Percentiles rank a stretch among this genome's conserved stretches.
These are phyloP conservation scores for Sinohyriopsis cumingii DNA, from an alignment of 2,888 invertebrate genomes.

Conservation along the genomic window DNA sequence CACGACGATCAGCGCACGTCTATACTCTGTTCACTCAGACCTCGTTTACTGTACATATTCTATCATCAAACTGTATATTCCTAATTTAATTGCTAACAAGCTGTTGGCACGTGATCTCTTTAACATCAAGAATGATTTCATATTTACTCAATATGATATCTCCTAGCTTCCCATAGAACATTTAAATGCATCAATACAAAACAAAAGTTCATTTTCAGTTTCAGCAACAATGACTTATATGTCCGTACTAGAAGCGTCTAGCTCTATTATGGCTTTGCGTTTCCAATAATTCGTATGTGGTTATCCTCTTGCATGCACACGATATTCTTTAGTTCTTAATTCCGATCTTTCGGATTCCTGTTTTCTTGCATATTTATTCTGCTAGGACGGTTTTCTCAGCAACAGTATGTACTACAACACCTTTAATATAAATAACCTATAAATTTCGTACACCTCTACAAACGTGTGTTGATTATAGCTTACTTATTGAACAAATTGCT, in stretches of 20 bases:
- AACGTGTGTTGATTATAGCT: too few species aligned
- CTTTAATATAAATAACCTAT: too few species aligned
- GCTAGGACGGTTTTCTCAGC: conserved; percentile 3
- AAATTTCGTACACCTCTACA: too few species aligned
- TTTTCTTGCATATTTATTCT: not conserved
- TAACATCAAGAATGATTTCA: too few species aligned
- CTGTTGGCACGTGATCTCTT: too few species aligned
- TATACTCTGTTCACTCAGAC: conserved; percentile 11
- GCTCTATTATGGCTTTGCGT: not conserved
- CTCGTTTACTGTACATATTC: not conserved
- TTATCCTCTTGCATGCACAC: conserved; percentile 4
- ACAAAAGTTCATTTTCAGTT: not conserved
- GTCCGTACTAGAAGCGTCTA: not conserved
- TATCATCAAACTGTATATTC: not conserved
- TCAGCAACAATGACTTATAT: not conserved
- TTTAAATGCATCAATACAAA: conserved; percentile 5
- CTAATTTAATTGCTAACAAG: not conserved
- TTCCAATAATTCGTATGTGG: not conserved
- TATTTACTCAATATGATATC: too few species aligned
- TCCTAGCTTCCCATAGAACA: not conserved
- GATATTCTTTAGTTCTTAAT: not conserved
- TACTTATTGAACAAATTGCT: too few species aligned
- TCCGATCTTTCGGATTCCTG: conserved; percentile 1
- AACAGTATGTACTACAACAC: not conserved
- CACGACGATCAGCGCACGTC: conserved; percentile 13